Percentiles rank a stretch among this genome's conserved stretches.
Conservation (phyloP, 2,113 vertebrate genomes). For the Euleptes europaea region DNA sequence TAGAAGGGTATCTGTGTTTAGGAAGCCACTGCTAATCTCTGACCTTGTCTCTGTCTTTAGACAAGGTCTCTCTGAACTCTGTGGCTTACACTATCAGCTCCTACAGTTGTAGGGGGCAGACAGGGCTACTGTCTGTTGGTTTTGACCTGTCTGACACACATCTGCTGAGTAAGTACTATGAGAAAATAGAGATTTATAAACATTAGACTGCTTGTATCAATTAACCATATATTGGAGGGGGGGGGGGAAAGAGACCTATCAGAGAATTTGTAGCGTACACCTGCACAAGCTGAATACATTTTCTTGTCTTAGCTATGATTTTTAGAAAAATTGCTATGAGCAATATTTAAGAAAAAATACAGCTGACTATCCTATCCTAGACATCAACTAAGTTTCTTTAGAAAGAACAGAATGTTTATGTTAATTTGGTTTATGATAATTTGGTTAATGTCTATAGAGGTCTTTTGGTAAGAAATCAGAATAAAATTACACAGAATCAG, state of each 20-base stretch:
- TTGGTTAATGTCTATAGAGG: not conserved
- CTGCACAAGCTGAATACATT: not conserved
- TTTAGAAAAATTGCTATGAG: not conserved
- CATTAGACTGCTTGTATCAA: not conserved
- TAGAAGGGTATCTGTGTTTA: no score
- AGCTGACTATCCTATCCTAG: not conserved
- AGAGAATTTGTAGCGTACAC: not conserved
- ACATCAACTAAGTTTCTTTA: not conserved
- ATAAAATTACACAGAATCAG: no score
- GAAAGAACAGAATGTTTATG: not conserved
- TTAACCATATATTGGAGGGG: not conserved
- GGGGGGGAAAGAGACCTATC: not conserved
- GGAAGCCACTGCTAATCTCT: not conserved
- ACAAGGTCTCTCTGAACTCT: constrained; percentile 10
- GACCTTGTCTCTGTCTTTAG: constrained; percentile 3
- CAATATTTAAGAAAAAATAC: not conserved
- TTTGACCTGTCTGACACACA: not conserved
- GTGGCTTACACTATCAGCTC: constrained; percentile 1
- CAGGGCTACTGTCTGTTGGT: not conserved
- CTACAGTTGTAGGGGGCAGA: not conserved
- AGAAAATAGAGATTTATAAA: not conserved
- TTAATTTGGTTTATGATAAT: not conserved
- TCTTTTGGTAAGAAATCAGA: not conserved
- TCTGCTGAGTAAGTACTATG: not conserved
- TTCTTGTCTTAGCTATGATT: not conserved